phyloP scores from a whole-genome alignment of 1,140 invertebrate genomes.

The Riptortus pedestris region DNA sequence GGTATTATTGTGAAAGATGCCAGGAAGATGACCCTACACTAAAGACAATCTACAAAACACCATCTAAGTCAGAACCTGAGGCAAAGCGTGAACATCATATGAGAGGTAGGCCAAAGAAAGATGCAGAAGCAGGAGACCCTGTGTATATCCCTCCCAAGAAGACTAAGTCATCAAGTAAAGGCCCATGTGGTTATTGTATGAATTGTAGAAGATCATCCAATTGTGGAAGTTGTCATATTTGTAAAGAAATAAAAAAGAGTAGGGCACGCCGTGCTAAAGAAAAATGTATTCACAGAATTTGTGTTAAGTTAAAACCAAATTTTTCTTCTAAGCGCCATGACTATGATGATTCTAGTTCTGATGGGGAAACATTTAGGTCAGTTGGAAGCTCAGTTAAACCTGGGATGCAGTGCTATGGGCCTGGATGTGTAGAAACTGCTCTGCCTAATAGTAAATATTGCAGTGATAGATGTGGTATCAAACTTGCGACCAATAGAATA shows the following conservation, averaged over 20 bases:
- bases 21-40: slow-evolving; percentile 66
- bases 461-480: slow-evolving; percentile 83
- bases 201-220: slow-evolving; percentile 70
- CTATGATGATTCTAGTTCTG: slow-evolving; percentile 41
- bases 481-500: slow-evolving; percentile 75
- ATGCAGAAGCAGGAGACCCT: slow-evolving; percentile 36
- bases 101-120: slow-evolving; percentile 1
- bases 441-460: slow-evolving; percentile 87
- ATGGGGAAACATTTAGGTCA: slow-evolving; percentile 33
- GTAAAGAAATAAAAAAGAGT: slow-evolving; percentile 61
- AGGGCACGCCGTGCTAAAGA: slow-evolving; percentile 55
- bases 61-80: slow-evolving; percentile 18
- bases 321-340: slow-evolving; percentile 33
- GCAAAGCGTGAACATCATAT: not conserved
- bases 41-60: slow-evolving; percentile 30
- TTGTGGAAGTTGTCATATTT: slow-evolving; percentile 78
- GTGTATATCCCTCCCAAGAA: slow-evolving; percentile 32
- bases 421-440: slow-evolving; percentile 68
- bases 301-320: slow-evolving; percentile 39
- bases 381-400: slow-evolving; percentile 36
- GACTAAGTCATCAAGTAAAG: slow-evolving; percentile 31
- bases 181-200: slow-evolving; percentile 70
- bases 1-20: slow-evolving; percentile 81
- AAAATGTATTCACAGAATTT: slow-evolving; percentile 33
- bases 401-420: slow-evolving; percentile 75